Evolutionary conservation across 1,140 invertebrate genomes (phyloP), one percentile per base, ranked within the genome.

Genomic region (Grapholita molesta): DNA sequence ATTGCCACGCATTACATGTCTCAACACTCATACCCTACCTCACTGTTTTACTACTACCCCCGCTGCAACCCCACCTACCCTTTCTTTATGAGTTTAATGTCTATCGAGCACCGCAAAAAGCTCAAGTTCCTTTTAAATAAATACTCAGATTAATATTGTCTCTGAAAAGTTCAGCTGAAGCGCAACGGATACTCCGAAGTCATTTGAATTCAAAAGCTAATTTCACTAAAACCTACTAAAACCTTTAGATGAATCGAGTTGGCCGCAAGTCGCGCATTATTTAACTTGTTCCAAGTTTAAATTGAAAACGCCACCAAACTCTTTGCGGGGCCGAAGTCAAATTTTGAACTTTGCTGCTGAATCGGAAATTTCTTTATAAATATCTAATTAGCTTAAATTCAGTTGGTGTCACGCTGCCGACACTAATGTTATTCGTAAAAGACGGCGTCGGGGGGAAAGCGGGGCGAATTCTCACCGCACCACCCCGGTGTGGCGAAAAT

Each of bases 361-460:
- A 91, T 91, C 80, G 85, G 88, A 91, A 88, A 90, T 88, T 89
- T 88, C 89, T 90, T 89, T 89, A 91, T 91, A 91, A 91, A 91
- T 91, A 91, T 90, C 83, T 90, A 90, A 91, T 89, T 88, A 90
- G 88, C 83, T 91, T 87, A 90, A 91, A 91, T 89, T 91, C 85
- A 85, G 86, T 91, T 82, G 85, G 85, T 91, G 88, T 90, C 88
- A 88, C 84, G 85, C 78, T 88, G 89, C 88, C 83, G 88, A 91
- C 89, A 88, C 86, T 90, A 91, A 91, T 90, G 86, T 89, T 85
- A 89, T 91, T 87, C 81, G 80, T 84, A 81, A 89, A 79, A 84
- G 86, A 87, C 84, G 86, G 82, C 83, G 77, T 76, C 75, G 78
- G 75, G 73, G 75, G 72, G 75, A 53, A 67, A 55, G 68, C 71